phyloP scores from a whole-genome alignment of 2,888 invertebrate species.

The Tholera decimalis region DNA sequence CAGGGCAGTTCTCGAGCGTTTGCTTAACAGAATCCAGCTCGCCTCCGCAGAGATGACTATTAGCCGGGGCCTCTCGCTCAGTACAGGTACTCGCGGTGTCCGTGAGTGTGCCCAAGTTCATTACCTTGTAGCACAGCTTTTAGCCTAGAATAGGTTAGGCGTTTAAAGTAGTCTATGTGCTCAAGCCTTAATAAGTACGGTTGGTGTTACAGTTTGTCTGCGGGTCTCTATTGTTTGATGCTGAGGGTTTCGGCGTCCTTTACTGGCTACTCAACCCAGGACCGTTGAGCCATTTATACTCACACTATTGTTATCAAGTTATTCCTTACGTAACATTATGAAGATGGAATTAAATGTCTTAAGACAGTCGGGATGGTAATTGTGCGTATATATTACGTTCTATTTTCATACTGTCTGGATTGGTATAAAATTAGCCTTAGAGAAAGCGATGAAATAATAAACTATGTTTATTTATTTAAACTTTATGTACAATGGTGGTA shows the following conservation, averaged over 20 bases:
- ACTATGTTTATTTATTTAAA: no score
- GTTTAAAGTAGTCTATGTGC: slow-evolving; percentile 10
- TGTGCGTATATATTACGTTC: neutral
- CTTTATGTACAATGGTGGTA: no score
- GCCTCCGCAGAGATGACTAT: no score
- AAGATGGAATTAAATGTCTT: slow-evolving; percentile 25
- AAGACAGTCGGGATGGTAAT: slow-evolving; percentile 8
- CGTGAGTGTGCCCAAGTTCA: no score
- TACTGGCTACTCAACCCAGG: slow-evolving; percentile 24
- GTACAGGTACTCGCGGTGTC: no score
- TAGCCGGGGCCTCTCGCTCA: no score
- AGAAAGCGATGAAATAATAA: neutral
- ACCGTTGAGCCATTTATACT: slow-evolving; percentile 29
- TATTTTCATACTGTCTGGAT: neutral
- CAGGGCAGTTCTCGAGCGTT: no score
- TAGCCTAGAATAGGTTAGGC: neutral
- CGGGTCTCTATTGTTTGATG: slow-evolving; percentile 64
- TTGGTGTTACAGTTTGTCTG: slow-evolving; percentile 64
- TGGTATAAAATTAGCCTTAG: neutral
- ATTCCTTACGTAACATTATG: slow-evolving; percentile 28
- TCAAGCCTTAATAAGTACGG: slow-evolving; percentile 59
- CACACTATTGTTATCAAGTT: slow-evolving; percentile 44
- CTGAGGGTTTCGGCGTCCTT: slow-evolving; percentile 30
- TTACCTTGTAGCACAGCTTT: no score
- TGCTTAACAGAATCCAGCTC: no score